phyloP scores from a whole-genome alignment of 92 coral and sea anemone species.

The Metridium senile region DNA sequence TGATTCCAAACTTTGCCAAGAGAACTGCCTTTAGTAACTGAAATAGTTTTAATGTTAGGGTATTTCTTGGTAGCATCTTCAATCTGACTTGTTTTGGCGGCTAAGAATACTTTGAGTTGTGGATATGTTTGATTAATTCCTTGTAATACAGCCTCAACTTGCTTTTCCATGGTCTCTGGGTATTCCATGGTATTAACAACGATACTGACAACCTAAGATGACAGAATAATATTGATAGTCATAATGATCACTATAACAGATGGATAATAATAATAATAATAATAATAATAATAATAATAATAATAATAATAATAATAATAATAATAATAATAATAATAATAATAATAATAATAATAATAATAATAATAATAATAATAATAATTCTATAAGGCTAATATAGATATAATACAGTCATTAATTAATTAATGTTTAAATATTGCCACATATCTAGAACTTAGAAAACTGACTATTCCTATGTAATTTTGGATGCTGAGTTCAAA shows the following conservation, averaged over 20 bases:
- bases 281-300: too few species aligned
- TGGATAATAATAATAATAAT: too few species aligned
- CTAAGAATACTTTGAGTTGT: slow-evolving; percentile 20
- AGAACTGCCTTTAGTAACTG: background rate
- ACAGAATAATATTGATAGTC: background rate
- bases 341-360: too few species aligned
- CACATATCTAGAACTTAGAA: too few species aligned
- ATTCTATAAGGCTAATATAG: too few species aligned
- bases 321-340: too few species aligned
- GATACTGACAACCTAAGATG: slow-evolving; percentile 27
- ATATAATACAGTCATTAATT: too few species aligned
- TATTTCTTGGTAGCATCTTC: slow-evolving; percentile 8
- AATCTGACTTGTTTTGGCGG: slow-evolving; percentile 18
- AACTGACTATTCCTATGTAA: too few species aligned
- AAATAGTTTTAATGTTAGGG: background rate
- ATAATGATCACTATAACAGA: background rate
- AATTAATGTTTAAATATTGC: too few species aligned
- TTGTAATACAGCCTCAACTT: slow-evolving; percentile 18
- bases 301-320: too few species aligned
- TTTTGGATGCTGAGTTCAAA: too few species aligned
- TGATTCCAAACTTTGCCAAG: slow-evolving; percentile 39
- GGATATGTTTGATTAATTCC: slow-evolving; percentile 41
- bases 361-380: too few species aligned
- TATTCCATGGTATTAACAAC: slow-evolving; percentile 26
- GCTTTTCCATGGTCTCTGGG: slow-evolving; percentile 29